Evolutionary conservation across 2,113 vertebrate genomes (phyloP).

Genomic region (Elaphurus davidianus): DNA sequence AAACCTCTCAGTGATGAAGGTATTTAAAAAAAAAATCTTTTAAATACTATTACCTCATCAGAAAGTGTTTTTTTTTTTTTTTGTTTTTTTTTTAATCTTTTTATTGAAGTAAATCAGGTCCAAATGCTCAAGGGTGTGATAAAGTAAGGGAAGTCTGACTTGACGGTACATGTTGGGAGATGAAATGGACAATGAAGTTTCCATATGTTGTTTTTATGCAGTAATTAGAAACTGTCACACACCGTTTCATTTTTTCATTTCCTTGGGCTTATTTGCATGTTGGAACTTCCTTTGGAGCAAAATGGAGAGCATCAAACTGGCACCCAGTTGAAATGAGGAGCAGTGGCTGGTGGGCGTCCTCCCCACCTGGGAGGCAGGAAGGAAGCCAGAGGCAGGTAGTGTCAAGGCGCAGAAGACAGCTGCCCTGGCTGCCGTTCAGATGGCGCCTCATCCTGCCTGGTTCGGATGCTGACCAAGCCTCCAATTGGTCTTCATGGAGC

Average conservation of each 20-base stretch:
- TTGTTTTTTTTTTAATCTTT: neutral
- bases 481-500: neutral
- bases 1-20: conserved; percentile 67
- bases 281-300: conserved; percentile 79
- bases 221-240: conserved; percentile 93
- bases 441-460: neutral
- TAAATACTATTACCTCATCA: conserved; percentile 60
- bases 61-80: conserved; percentile 24
- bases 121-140: conserved; percentile 82
- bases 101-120: conserved; percentile 58
- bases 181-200: conserved; percentile 94
- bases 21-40: conserved; percentile 66
- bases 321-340: conserved; percentile 70
- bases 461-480: neutral
- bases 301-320: conserved; percentile 76
- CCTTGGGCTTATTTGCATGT: conserved; percentile 84
- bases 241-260: conserved; percentile 86
- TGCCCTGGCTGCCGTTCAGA: neutral
- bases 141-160: conserved; percentile 85
- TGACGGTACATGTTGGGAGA: conserved; percentile 88
- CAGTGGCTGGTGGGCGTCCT: conserved; percentile 66
- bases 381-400: conserved; percentile 77
- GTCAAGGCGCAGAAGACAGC: neutral
- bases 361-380: conserved; percentile 65
- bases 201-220: conserved; percentile 92